Percentiles rank a stretch among this genome's conserved stretches.
These are phyloP conservation scores for Petromus typicus DNA, from an alignment of 2,113 vertebrate genomes.

Conservation along the genomic window DNA sequence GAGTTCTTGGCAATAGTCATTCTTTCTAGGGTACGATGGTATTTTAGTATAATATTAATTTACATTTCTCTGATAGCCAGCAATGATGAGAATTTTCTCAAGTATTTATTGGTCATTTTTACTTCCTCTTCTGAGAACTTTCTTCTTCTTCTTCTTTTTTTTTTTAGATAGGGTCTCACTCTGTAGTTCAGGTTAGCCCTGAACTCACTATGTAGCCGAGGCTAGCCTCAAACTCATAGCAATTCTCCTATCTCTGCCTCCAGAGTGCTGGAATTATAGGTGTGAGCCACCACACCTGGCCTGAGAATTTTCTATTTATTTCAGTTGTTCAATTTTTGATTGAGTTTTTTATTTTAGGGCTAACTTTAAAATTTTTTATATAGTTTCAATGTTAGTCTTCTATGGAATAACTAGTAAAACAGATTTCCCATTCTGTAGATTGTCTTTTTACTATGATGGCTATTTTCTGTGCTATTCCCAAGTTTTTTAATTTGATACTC, in stretches of 20 bases:
- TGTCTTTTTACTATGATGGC: background rate
- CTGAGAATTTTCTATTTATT: no score
- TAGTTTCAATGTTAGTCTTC: background rate
- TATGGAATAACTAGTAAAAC: background rate
- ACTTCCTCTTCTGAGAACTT: background rate
- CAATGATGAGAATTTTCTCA: background rate
- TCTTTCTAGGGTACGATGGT: background rate
- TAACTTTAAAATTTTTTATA: background rate
- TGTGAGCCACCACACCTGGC: no score
- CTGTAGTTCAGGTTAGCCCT: no score
- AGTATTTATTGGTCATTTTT: background rate
- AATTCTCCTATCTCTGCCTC: no score
- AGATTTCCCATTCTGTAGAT: background rate
- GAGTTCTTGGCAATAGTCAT: background rate
- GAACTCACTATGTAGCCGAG: no score
- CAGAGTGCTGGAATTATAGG: no score
- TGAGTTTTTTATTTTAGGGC: background rate
- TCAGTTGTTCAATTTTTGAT: background rate
- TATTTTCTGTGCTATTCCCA: background rate
- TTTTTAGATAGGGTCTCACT: no score
- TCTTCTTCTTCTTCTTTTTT: no score
- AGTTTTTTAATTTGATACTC: background rate
- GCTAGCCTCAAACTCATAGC: no score
- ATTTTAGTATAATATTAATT: background rate
- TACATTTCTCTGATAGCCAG: background rate